Evolutionary conservation across 2,888 invertebrate genomes (phyloP).

Genomic region (Trachelus troglodyta): DNA sequence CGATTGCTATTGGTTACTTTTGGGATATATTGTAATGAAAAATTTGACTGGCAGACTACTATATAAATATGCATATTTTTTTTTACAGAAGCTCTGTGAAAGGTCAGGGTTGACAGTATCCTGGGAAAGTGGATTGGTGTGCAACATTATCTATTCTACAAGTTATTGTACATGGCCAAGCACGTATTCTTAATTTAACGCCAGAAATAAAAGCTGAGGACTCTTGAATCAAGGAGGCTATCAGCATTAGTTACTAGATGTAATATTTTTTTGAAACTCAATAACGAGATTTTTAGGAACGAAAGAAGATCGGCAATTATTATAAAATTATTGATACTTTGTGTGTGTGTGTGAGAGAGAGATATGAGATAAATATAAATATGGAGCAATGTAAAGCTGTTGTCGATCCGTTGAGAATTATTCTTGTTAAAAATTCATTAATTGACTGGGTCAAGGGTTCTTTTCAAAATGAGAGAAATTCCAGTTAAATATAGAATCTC

Average conservation of each 20-base stretch:
- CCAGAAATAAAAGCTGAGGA: background rate
- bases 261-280: background rate
- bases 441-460: background rate
- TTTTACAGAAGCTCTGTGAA: background rate
- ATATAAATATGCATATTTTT: background rate
- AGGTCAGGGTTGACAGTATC: background rate
- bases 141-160: background rate
- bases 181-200: background rate
- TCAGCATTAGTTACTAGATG: background rate
- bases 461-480: background rate
- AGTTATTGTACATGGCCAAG: background rate
- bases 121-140: background rate
- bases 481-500: background rate
- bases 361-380: background rate
- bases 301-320: background rate
- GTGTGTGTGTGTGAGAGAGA: too few species aligned
- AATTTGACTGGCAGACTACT: background rate
- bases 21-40: too few species aligned
- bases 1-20: too few species aligned
- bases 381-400: background rate
- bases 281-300: background rate
- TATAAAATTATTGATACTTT: background rate
- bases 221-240: background rate
- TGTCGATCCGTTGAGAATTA: background rate
- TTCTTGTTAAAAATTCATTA: background rate